Conservation (phyloP, 2,113 vertebrate species). For the Aviceda subcristata region DNA sequence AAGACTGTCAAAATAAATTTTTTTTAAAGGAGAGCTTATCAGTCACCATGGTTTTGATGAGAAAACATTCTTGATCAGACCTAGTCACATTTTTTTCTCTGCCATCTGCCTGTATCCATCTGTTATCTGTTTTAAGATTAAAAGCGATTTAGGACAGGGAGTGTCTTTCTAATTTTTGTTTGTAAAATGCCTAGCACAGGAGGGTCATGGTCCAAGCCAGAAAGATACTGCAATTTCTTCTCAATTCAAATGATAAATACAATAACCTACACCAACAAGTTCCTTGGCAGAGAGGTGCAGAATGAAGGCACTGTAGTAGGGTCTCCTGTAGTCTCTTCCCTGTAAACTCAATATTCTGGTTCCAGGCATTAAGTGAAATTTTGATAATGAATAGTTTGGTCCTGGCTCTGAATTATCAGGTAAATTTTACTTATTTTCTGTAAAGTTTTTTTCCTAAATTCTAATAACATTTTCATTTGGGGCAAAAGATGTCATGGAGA, state of each 20-base stretch:
- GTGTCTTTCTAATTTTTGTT: background rate
- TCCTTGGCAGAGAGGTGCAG: background rate
- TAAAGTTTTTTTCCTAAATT: background rate
- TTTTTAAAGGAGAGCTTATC: constrained; percentile 6
- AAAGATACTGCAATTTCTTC: background rate
- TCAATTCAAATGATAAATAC: background rate
- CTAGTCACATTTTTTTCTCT: background rate
- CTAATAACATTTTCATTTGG: background rate
- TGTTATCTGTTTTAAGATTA: constrained; percentile 22
- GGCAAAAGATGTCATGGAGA: background rate
- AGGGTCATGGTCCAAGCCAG: background rate
- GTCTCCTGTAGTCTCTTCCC: background rate
- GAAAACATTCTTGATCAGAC: constrained; percentile 28
- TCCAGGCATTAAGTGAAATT: background rate
- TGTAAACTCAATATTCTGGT: background rate
- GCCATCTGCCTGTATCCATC: constrained; percentile 55
- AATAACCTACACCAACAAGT: background rate
- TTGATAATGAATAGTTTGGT: background rate
- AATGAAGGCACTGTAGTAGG: background rate
- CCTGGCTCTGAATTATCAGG: background rate
- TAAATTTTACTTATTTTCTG: background rate
- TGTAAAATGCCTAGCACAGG: background rate
- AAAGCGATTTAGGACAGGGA: background rate
- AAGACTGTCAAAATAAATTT: background rate
- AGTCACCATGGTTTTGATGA: constrained; percentile 14